Conservation (phyloP, 2,113 vertebrate genomes). For the Gallinago media region DNA sequence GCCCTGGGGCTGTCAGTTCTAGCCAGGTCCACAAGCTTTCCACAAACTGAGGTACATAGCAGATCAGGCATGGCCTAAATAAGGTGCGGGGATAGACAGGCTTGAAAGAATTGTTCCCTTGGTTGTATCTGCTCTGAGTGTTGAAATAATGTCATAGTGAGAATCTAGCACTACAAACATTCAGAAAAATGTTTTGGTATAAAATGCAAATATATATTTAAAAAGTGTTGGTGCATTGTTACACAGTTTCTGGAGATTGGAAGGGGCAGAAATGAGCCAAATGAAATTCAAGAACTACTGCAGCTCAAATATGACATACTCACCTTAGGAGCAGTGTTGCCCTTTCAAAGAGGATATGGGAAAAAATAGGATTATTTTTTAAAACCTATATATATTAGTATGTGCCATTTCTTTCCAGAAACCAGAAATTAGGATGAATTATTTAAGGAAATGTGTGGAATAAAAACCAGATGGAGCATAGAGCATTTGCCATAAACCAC, state of each 20-base stretch:
- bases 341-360: not conserved
- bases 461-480: constrained; percentile 45
- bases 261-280: not conserved
- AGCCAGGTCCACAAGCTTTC: not conserved
- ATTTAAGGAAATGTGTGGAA: not conserved
- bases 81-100: not conserved
- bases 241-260: not conserved
- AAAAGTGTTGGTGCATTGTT: not conserved
- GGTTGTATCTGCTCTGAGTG: not conserved
- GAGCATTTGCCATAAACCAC: constrained; percentile 26
- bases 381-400: not conserved
- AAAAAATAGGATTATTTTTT: not conserved
- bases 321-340: not conserved
- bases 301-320: not conserved
- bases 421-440: not conserved
- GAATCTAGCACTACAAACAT: not conserved
- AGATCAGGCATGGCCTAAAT: not conserved
- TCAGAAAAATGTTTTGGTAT: not conserved
- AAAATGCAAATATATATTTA: not conserved
- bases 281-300: not conserved
- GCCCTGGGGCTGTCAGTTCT: not conserved
- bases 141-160: not conserved
- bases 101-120: not conserved
- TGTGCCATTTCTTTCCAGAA: not conserved
- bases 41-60: rapidly evolving